Conservation (phyloP, 2,888 invertebrate species). For the Cheiracanthium punctorium region DNA sequence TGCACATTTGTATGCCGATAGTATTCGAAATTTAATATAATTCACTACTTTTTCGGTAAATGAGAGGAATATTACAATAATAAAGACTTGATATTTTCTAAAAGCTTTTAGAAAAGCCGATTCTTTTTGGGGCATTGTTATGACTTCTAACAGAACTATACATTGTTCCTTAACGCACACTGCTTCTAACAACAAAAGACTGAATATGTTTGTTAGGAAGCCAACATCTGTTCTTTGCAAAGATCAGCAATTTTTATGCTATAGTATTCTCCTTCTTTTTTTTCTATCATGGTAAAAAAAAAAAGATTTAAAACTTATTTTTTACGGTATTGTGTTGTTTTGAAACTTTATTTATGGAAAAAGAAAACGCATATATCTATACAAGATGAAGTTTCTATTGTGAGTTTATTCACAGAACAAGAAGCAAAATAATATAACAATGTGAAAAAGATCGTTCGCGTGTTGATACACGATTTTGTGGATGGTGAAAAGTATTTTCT, state of each 20-base stretch:
- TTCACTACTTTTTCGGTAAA: too few relatives aligned
- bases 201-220: neutral
- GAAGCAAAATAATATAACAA: neutral
- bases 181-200: neutral
- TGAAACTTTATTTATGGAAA: neutral
- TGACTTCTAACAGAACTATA: neutral
- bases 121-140: neutral
- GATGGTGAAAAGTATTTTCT: slow-evolving; percentile 49
- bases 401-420: neutral
- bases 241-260: neutral
- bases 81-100: too few relatives aligned
- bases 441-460: neutral
- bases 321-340: neutral
- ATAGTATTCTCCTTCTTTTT: neutral
- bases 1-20: too few relatives aligned
- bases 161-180: neutral
- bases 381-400: neutral
- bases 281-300: neutral
- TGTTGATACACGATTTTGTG: slow-evolving; percentile 34
- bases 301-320: neutral
- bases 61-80: too few relatives aligned
- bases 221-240: neutral
- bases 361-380: neutral
- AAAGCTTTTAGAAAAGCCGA: neutral
- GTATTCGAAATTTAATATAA: too few relatives aligned